A percentile compares a stretch with the other conserved stretches of the same genome.
Evolutionary conservation across 2,888 invertebrate species (phyloP).

Genomic region (Alentia gelatinosa): DNA sequence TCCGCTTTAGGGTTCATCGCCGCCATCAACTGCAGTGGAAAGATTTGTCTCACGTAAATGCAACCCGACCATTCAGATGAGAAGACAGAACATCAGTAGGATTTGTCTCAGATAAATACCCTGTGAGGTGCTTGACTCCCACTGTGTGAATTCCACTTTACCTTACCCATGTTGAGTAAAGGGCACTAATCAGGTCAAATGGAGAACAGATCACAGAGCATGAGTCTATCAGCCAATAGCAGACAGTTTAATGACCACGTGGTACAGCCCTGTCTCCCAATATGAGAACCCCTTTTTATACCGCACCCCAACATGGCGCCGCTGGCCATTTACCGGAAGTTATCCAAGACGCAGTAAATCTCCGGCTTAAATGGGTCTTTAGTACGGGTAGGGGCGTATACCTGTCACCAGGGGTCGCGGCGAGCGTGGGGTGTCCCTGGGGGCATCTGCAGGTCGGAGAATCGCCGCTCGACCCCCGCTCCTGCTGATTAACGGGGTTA

Average conservation of each 20-base stretch:
- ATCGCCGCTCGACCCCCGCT: not conserved
- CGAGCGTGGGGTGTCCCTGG: not conserved
- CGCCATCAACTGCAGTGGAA: no score
- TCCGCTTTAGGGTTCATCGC: no score
- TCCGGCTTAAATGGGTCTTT: not conserved
- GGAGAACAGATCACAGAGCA: not conserved
- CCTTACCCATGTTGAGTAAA: no score
- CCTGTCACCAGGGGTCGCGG: not conserved
- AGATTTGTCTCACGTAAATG: no score
- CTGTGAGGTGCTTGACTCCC: no score
- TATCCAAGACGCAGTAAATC: not conserved
- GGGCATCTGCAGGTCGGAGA: no score
- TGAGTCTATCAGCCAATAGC: not conserved
- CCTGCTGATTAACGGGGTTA: not conserved
- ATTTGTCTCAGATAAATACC: no score
- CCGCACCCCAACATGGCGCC: not conserved
- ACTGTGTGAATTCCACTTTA: no score
- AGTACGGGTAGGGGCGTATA: not conserved
- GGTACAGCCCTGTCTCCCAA: not conserved
- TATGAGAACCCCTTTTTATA: constrained; percentile 15
- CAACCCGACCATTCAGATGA: no score
- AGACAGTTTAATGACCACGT: not conserved
- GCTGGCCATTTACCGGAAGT: not conserved
- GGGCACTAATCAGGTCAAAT: not conserved
- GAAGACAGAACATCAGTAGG: no score